Base-by-base conservation (phyloP, 2,888 invertebrate genomes). In the Tetragnatha montana region DNA sequence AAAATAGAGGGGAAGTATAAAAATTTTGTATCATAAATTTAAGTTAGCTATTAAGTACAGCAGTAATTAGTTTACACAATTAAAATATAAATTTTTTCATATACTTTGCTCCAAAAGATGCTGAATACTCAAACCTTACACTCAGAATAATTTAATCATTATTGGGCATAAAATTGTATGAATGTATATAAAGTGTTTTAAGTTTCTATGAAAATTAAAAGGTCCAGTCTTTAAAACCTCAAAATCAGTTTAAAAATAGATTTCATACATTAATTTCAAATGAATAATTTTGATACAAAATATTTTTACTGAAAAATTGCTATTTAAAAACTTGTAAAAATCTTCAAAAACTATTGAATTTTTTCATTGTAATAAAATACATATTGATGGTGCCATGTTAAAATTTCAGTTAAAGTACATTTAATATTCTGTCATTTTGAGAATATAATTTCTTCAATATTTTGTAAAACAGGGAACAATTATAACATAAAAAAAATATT, bases 31-130 rank as follows among this genome's bases (percentile, higher is more conserved):
- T 60, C 17, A 17, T 7, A 60, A 22, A 51, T 60, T 60, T 22
- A 60, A 51, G 60, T 17, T n/a, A 22, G n/a, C 21, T 60, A 78
- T 78, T 17, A 78, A 78, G 60, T 60, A 78, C 78, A 78, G 21
- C 60, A 60, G 60, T 78, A 60, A 17, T 35, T 60, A 78, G 21
- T 51, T 78, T 35, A 60, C 60, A 10, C 21, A 17, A 10, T 78
- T 60, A 60, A 22, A 12, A 78, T 78, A 78, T n/a, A 78, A 78
- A 78, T 22, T 78, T 75, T 47, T n/a, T 78, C 21, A 60, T 17
- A 22, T 78, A 21, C 21, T 60, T 17, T 21, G 21, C 21, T 22
- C 60, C 22, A 60, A 60, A 6, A 78, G 10, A 4, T 60, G 17
- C 60, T 60, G 12, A 17, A 10, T 60, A 60, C 60, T 8, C 17